Evolutionary conservation across 2,888 invertebrate genomes (phyloP), one percentile per base, ranked within the genome.

Genomic region (Drosophila mettleri): DNA sequence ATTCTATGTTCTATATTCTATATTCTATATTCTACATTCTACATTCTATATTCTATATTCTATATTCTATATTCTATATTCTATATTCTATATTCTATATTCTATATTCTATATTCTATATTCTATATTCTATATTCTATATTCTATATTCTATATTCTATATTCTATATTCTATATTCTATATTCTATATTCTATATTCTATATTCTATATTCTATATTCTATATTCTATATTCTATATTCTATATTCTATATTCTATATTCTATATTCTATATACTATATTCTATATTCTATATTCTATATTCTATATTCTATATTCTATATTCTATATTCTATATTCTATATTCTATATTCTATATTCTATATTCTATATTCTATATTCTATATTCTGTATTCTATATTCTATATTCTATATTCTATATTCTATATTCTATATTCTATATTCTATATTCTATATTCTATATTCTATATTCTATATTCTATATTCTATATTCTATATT

Each of bases 31-130:
- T 39, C 20, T 39, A 39, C 20, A 39, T 39, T 39, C 20, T 39
- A 39, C 20, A 39, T 39, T 39, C 20, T 39, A 39, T 39, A 38
- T 38, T 38, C 18, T 38, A 38, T 38, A 39, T 39, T 39, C 18
- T 39, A 39, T 39, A 39, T 39, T 39, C 18, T 39, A 39, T 39
- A 39, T 39, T 39, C 18, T 39, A 39, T 39, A 39, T 39, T 39
- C 20, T 39, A 39, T 39, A 18, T 39, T 20, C 20, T 39, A 39
- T 38, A 33, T 18, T 38, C 18, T 38, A 33, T 38, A 38, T 38
- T 38, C 38, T 38, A 38, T 38, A 38, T 38, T 38, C 38, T 18
- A 38, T 38, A 38, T 38, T 38, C 38, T 38, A 38, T 38, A 38
- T 38, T 38, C 38, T 38, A 38, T 38, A 38, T 38, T 38, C 38